A percentile compares a stretch with the other conserved stretches of the same genome.
These are phyloP conservation scores for Ditula angustiorana DNA, from an alignment of 2,888 invertebrate species.

Conservation along the genomic window DNA sequence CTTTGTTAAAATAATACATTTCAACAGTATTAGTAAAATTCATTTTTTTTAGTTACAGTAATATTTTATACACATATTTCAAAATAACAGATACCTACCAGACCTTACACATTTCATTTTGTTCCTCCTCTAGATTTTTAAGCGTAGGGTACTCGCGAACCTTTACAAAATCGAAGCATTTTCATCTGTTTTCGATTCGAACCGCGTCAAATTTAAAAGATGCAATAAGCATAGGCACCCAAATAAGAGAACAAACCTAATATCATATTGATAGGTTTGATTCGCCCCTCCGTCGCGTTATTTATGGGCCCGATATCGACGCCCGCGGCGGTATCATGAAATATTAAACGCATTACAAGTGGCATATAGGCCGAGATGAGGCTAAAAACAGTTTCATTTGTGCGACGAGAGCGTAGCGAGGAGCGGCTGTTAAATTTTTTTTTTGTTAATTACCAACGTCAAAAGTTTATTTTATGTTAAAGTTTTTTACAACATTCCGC, in stretches of 20 bases:
- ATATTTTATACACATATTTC: no score
- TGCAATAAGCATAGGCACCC: conserved; percentile 36
- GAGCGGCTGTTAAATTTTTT: background rate
- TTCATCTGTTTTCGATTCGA: background rate
- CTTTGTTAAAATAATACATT: no score
- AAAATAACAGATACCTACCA: no score
- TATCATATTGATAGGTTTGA: conserved; percentile 83
- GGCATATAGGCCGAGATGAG: conserved; percentile 82
- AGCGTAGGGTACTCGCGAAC: background rate
- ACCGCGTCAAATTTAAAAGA: conserved; percentile 15
- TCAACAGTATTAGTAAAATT: no score
- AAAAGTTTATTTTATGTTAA: no score
- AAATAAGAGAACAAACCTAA: conserved; percentile 69
- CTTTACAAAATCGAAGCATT: background rate
- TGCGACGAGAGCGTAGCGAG: background rate
- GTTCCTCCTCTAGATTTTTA: background rate
- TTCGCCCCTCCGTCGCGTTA: conserved; percentile 72
- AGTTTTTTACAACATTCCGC: no score
- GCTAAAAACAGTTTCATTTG: conserved; percentile 76
- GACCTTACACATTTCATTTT: no score
- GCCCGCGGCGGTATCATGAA: conserved; percentile 81
- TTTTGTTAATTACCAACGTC: no score
- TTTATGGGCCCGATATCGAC: conserved; percentile 83
- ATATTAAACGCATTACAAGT: conserved; percentile 85
- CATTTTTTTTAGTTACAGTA: no score